A percentile compares a stretch with the other conserved stretches of the same genome.
These are phyloP conservation scores for Apis florea DNA, from an alignment of 1,140 invertebrate genomes.

Conservation along the genomic window DNA sequence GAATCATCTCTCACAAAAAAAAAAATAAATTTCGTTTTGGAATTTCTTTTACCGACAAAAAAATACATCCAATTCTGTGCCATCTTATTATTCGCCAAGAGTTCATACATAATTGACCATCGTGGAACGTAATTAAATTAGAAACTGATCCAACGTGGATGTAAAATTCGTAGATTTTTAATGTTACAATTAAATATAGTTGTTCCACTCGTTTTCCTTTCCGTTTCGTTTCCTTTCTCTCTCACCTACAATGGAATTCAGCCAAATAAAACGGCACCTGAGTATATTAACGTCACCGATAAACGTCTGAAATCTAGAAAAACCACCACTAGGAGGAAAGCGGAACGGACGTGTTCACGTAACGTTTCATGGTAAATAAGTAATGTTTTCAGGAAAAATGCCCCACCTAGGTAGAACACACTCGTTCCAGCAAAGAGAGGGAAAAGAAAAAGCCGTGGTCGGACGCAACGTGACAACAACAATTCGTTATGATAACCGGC, in stretches of 20 bases:
- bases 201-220: neutral
- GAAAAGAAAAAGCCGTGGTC: neutral
- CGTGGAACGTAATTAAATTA: neutral
- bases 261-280: neutral
- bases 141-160: neutral
- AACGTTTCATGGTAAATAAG: constrained; percentile 29
- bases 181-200: neutral
- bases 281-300: neutral
- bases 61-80: too few relatives aligned
- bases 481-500: constrained; percentile 15
- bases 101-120: too few relatives aligned
- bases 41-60: too few relatives aligned
- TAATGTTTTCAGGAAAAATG: neutral
- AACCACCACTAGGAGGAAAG: neutral
- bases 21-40: too few relatives aligned
- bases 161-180: neutral
- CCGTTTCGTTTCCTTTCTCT: neutral
- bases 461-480: neutral
- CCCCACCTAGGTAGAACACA: constrained; percentile 19
- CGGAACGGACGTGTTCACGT: constrained; percentile 7
- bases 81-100: too few relatives aligned
- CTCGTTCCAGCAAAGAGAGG: neutral
- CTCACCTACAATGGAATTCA: neutral
- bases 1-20: too few relatives aligned
- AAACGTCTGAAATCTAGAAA: constrained; percentile 1